phyloP scores from a whole-genome alignment of 2,888 invertebrate genomes.

The Calameuta idolon region DNA sequence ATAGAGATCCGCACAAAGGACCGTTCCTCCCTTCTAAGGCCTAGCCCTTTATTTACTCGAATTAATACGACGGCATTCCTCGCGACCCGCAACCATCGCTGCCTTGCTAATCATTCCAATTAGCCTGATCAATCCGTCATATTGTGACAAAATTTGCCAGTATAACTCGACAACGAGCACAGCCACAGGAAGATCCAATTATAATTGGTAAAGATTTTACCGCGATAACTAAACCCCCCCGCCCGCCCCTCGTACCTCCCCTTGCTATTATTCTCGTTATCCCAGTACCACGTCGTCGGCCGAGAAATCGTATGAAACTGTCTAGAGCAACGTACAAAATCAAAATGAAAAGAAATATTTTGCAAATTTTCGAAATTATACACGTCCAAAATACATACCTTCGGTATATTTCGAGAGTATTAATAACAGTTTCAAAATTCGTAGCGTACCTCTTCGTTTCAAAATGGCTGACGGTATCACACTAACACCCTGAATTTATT shows the following conservation, averaged over 20 bases:
- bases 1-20: background rate
- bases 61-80: background rate
- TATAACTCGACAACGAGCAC: background rate
- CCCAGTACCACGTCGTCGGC: background rate
- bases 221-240: background rate
- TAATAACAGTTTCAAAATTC: background rate
- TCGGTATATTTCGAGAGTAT: background rate
- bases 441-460: background rate
- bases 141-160: background rate
- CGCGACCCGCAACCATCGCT: background rate
- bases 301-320: background rate
- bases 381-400: background rate
- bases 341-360: background rate
- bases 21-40: background rate
- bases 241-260: no score
- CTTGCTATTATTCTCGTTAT: background rate
- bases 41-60: background rate
- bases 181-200: background rate
- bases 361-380: background rate
- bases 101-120: background rate
- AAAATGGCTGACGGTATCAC: background rate
- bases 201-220: background rate
- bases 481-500: background rate
- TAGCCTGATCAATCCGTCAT: background rate
- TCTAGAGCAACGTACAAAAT: background rate